Conservation (phyloP, 2,888 invertebrate genomes). For the Hypomecis punctinalis region DNA sequence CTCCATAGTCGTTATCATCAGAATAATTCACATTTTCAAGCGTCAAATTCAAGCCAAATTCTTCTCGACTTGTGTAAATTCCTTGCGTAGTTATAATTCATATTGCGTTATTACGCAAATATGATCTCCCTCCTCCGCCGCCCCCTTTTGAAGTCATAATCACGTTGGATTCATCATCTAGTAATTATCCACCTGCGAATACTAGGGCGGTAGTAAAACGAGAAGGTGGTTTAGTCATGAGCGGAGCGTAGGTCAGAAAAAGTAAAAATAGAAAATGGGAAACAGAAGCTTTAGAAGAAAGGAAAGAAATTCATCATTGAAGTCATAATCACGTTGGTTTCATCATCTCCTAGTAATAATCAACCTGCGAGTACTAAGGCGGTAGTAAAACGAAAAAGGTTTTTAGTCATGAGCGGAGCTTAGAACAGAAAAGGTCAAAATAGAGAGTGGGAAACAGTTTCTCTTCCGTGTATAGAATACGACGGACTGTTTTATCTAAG, state of each 20-base stretch:
- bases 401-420: constrained; percentile 19
- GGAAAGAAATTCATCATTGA: background rate
- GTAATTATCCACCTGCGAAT: constrained; percentile 23
- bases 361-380: constrained; percentile 11
- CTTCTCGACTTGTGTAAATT: background rate
- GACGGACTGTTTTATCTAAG: too few relatives aligned
- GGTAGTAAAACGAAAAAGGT: constrained; percentile 8
- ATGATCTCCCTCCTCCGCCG: background rate
- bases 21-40: too few relatives aligned
- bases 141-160: constrained; percentile 16
- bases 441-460: too few relatives aligned
- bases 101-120: constrained; percentile 18
- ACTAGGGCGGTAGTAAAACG: constrained; percentile 10
- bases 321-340: constrained; percentile 15
- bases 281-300: too few relatives aligned
- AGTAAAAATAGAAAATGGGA: too few relatives aligned
- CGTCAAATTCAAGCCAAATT: background rate
- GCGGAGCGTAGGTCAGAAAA: constrained; percentile 13
- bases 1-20: too few relatives aligned
- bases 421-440: too few relatives aligned
- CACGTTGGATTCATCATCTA: constrained; percentile 16
- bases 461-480: too few relatives aligned
- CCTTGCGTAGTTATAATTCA: background rate
- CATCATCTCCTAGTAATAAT: constrained; percentile 27
- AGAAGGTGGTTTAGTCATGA: constrained; percentile 7